These are phyloP conservation scores for Cynocephalus volans DNA, from an alignment of 2,113 vertebrate genomes.

Conservation along the genomic window DNA sequence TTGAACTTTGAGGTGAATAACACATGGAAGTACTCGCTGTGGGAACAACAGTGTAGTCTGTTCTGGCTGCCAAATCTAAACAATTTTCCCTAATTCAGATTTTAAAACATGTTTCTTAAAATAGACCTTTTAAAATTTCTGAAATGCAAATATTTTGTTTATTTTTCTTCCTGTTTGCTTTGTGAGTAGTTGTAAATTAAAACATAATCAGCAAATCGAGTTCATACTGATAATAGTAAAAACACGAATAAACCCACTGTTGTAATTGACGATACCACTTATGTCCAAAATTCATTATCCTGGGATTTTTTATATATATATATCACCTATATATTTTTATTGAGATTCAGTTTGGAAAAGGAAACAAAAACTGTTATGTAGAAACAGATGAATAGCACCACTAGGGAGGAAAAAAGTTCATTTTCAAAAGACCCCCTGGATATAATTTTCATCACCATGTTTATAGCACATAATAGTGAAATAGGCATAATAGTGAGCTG, in stretches of 20 bases:
- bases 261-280: background rate
- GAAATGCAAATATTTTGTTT: background rate
- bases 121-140: background rate
- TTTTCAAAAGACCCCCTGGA: background rate
- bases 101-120: constrained; percentile 9
- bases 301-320: background rate
- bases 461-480: background rate
- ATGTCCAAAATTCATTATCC: background rate
- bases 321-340: background rate
- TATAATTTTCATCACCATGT: background rate
- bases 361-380: background rate
- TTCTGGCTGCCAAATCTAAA: background rate
- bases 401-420: background rate
- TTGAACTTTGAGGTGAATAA: constrained; percentile 39
- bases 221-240: background rate
- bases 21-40: background rate
- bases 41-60: background rate
- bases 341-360: constrained; percentile 31
- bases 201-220: background rate
- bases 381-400: background rate
- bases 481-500: background rate
- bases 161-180: constrained; percentile 17
- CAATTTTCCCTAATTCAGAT: background rate
- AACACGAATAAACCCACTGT: background rate
- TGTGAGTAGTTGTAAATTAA: background rate